These are phyloP conservation scores for Heteropelma amictum DNA, from an alignment of 2,888 invertebrate genomes.

Conservation along the genomic window DNA sequence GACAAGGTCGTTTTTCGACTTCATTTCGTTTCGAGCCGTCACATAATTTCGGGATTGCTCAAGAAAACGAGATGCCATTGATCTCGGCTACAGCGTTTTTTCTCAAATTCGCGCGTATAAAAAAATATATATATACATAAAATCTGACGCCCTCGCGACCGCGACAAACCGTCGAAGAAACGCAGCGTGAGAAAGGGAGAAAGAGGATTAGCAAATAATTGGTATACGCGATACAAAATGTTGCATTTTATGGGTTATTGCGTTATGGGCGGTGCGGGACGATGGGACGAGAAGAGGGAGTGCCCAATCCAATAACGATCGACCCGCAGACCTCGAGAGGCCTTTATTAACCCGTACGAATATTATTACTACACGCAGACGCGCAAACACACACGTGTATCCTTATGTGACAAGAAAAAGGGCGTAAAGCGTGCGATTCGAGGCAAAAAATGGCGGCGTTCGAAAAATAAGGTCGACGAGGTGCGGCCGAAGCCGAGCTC, in stretches of 20 bases:
- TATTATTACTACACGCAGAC: slow-evolving; percentile 52
- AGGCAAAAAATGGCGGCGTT: background rate
- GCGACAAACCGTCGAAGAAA: slow-evolving; percentile 13
- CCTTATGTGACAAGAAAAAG: background rate
- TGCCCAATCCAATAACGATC: slow-evolving; percentile 77
- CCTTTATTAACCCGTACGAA: slow-evolving; percentile 75
- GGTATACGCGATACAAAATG: slow-evolving; percentile 73
- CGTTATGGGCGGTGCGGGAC: slow-evolving; percentile 65
- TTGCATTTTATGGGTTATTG: slow-evolving; percentile 77
- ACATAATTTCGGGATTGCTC: too few relatives aligned
- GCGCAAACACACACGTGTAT: background rate
- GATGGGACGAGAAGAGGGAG: slow-evolving; percentile 65
- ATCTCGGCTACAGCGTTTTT: too few relatives aligned
- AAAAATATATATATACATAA: too few relatives aligned
- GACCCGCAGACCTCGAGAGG: slow-evolving; percentile 70
- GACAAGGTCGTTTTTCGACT: too few relatives aligned
- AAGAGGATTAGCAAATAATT: slow-evolving; percentile 63
- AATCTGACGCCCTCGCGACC: slow-evolving; percentile 53
- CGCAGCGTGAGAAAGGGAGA: slow-evolving; percentile 47
- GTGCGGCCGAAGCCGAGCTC: slow-evolving; percentile 41
- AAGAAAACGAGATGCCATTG: too few relatives aligned
- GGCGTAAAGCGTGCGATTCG: background rate
- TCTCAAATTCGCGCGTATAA: too few relatives aligned
- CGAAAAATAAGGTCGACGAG: slow-evolving; percentile 24
- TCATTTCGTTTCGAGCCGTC: too few relatives aligned